These are phyloP conservation scores for Drosophila paranaensis DNA, from an alignment of 2,888 invertebrate species.

Conservation along the genomic window DNA sequence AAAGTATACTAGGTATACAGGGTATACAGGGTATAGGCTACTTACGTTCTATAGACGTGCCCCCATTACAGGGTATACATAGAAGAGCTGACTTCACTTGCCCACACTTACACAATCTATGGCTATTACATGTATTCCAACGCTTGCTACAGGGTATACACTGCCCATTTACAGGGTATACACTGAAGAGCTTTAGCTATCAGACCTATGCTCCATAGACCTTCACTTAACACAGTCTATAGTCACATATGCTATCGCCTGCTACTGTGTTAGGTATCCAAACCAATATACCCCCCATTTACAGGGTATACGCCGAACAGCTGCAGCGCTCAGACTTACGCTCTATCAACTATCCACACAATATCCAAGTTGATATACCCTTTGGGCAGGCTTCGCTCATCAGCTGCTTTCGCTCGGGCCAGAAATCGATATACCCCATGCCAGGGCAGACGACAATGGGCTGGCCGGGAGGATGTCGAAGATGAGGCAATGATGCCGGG, in stretches of 20 bases:
- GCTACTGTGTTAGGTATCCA: not conserved
- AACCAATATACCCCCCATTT: not conserved
- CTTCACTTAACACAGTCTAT: not conserved
- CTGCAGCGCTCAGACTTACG: not conserved
- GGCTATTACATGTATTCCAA: no score
- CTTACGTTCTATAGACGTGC: no score
- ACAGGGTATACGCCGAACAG: not conserved
- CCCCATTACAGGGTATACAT: no score
- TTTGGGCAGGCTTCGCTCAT: not conserved
- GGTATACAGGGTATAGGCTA: no score
- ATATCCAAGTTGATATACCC: not conserved
- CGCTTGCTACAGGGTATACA: no score
- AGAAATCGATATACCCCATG: slow-evolving; percentile 10
- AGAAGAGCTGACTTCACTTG: no score
- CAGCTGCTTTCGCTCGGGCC: not conserved
- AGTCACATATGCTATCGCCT: no score
- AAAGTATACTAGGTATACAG: no score
- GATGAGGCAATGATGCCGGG: slow-evolving; percentile 47
- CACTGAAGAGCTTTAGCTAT: no score
- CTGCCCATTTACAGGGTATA: no score
- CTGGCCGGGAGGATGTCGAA: slow-evolving; percentile 23
- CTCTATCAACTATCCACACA: not conserved
- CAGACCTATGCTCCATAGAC: no score
- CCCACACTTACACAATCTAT: no score
- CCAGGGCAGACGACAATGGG: slow-evolving; percentile 1